phyloP scores from a whole-genome alignment of 2,888 invertebrate genomes.

The Volucella inanis region DNA sequence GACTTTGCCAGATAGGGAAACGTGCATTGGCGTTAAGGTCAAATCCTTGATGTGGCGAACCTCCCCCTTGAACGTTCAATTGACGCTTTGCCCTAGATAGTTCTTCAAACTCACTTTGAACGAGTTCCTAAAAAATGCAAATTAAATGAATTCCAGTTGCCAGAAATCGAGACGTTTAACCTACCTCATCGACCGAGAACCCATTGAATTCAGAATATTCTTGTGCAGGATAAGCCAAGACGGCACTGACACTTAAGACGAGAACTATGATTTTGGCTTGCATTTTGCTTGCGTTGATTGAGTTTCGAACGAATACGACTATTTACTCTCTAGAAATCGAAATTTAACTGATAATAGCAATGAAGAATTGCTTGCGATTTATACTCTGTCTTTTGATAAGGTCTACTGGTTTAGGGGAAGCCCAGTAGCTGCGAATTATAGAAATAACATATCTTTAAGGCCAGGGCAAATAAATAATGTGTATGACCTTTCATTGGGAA shows the following conservation, averaged over 20 bases:
- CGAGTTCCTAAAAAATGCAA: neutral
- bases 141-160: too few relatives aligned
- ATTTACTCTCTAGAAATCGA: too few relatives aligned
- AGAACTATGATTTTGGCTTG: neutral
- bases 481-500: too few relatives aligned
- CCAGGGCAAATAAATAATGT: too few relatives aligned
- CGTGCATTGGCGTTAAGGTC: slow-evolving; percentile 77
- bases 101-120: neutral
- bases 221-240: neutral
- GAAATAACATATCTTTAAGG: too few relatives aligned
- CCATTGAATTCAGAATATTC: neutral
- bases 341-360: too few relatives aligned
- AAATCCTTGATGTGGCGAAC: slow-evolving; percentile 76
- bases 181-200: neutral
- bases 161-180: neutral
- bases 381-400: too few relatives aligned
- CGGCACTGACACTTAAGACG: neutral
- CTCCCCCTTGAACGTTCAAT: slow-evolving; percentile 75
- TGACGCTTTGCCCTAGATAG: slow-evolving; percentile 72
- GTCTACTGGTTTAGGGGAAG: too few relatives aligned
- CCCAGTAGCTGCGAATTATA: too few relatives aligned
- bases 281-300: too few relatives aligned
- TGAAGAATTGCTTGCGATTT: too few relatives aligned
- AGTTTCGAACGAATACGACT: too few relatives aligned
- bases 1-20: slow-evolving; percentile 76